Conservation (phyloP, 2,797 vertebrate genomes). For the Argya squamiceps region DNA sequence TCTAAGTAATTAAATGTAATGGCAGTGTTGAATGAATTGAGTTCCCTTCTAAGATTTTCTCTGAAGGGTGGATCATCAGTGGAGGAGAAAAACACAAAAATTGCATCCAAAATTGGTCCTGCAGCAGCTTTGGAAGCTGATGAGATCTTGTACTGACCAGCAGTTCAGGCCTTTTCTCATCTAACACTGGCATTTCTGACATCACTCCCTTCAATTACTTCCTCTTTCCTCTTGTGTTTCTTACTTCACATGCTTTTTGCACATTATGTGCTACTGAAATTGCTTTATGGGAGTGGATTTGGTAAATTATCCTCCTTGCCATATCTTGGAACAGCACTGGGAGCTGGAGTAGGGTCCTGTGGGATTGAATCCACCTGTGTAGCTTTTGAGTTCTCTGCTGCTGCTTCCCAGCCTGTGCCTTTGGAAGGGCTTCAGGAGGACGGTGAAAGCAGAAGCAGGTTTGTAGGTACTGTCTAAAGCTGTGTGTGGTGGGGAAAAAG, state of each 20-base stretch:
- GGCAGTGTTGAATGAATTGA: neutral
- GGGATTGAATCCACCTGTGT: neutral
- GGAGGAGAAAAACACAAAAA: accelerated
- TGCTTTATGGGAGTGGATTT: neutral
- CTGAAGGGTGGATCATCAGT: neutral
- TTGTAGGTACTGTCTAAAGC: neutral
- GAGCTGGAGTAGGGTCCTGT: neutral
- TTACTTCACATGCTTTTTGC: neutral
- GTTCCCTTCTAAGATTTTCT: neutral
- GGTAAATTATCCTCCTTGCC: neutral
- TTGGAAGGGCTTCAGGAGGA: neutral
- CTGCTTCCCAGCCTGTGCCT: neutral
- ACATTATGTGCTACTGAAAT: neutral
- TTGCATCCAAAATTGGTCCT: neutral
- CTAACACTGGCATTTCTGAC: neutral
- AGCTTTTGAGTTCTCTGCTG: neutral
- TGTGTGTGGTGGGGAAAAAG: neutral
- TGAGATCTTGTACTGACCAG: neutral
- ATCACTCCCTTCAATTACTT: neutral
- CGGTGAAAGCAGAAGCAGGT: neutral
- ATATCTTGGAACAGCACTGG: accelerated
- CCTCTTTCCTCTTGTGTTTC: neutral
- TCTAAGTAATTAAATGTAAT: neutral
- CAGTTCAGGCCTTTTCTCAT: neutral
- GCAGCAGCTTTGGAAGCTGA: neutral